Base-by-base conservation (phyloP, 2,888 invertebrate genomes). In the Sinotaia quadrata region DNA sequence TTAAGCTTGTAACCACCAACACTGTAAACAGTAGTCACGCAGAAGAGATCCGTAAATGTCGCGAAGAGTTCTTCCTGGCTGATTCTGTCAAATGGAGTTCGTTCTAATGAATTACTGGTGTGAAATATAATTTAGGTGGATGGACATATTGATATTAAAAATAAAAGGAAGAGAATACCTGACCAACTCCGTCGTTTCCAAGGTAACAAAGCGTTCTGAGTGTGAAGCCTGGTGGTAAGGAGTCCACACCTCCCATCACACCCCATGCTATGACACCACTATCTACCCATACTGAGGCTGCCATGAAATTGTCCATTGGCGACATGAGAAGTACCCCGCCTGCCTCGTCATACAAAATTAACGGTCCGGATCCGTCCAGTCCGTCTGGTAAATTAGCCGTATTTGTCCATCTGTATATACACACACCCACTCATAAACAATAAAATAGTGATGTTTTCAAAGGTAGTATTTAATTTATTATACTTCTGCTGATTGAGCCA, bases 201-300 rank as follows among this genome's bases (percentile, higher is more conserved):
- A 78, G 79, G 49, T 75, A 77, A n/a, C 81, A 67, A 4, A 85
- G 72, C 10, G 79, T 81, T 56, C 73, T 71, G n/a, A 75, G 71
- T 2, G 68, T 67, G 61, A 77, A 80, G 1, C 72, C 72, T 3
- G 63, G 41, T 12, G 78, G 78, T 4, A 80, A 59, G 37, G 65
- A 33, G 29, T 77, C 73, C 12, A 81, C 80, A 1, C 80, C 81
- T 44, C 84, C 82, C 81, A 82, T 82, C 1, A 81, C 71, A 12
- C 84, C 84, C 78, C 77, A 83, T 33, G 67, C 66, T 34, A 75
- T 12, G 15, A 31, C 68, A 67, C 5, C 71, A 27, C 27, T 65
- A 15, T 67, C 51, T 49, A 15, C 31, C 68, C 63, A 68, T 44
- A 71, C 41, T 10, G 71, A 71, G 34, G 71, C 63, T 4, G 71